Evolutionary conservation across 2,113 vertebrate genomes (phyloP).

Genomic region (Peromyscus maniculatus): DNA sequence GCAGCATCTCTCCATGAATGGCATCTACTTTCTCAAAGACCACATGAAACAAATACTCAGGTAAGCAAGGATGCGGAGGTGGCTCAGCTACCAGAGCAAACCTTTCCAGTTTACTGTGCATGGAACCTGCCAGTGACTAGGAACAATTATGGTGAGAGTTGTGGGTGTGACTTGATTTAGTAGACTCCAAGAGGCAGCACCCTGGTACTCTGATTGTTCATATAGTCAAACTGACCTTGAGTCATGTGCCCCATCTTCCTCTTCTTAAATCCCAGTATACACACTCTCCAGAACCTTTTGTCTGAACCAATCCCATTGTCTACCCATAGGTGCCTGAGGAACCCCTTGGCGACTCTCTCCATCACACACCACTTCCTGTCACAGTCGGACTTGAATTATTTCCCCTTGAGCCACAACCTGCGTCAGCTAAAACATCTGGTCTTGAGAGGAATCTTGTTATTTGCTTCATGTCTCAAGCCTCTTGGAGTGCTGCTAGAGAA

Average conservation of each 20-base stretch:
- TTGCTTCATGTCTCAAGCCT: no score
- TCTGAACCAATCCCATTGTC: neutral
- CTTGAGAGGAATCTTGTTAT: neutral
- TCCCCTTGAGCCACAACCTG: neutral
- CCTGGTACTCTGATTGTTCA: neutral
- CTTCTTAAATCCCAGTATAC: no score
- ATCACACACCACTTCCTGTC: no score
- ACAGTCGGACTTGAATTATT: no score
- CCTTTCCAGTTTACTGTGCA: rapidly evolving
- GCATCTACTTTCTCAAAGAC: no score
- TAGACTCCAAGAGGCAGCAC: neutral
- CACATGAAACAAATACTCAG: no score
- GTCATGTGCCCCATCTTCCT: neutral
- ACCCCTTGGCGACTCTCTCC: no score
- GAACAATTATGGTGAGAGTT: neutral
- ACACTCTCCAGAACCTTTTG: no score
- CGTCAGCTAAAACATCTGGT: neutral
- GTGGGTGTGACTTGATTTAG: neutral
- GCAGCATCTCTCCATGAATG: no score
- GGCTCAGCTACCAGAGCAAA: no score
- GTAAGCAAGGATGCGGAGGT: no score
- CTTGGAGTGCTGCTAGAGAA: neutral
- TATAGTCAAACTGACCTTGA: neutral
- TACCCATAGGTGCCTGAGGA: neutral
- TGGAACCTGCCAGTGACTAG: neutral